phyloP scores from a whole-genome alignment of 1,140 invertebrate species.

The Saccostrea glomerata region DNA sequence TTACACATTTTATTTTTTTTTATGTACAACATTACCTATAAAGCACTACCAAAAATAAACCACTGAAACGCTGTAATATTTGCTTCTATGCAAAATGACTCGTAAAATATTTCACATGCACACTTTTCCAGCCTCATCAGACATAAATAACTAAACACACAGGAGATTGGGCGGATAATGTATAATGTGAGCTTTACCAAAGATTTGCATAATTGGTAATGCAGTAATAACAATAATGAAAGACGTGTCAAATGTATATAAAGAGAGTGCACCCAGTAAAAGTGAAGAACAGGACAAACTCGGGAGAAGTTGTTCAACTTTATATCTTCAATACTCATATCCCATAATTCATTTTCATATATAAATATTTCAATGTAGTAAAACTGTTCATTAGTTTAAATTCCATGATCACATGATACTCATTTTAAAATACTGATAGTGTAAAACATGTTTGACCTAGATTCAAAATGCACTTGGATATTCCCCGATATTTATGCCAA shows the following conservation, averaged over 20 bases:
- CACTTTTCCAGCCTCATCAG: neutral
- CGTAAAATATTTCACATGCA: slow-evolving; percentile 26
- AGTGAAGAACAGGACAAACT: slow-evolving; percentile 30
- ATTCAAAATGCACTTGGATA: slow-evolving; percentile 18
- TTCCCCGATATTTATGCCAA: slow-evolving; percentile 65
- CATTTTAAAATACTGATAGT: slow-evolving; percentile 8
- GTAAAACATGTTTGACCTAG: slow-evolving; percentile 9
- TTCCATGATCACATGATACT: slow-evolving; percentile 29
- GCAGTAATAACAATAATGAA: slow-evolving; percentile 21
- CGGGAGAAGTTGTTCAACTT: neutral
- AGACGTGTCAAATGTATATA: slow-evolving; percentile 28
- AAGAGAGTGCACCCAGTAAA: slow-evolving; percentile 10
- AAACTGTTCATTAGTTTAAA: neutral
- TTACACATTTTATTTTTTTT: neutral
- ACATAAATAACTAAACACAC: neutral
- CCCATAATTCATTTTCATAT: slow-evolving; percentile 2
- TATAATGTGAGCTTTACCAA: neutral
- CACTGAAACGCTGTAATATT: slow-evolving; percentile 9
- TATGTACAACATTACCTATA: slow-evolving; percentile 32
- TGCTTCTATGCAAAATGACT: neutral
- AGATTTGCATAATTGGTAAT: slow-evolving; percentile 18
- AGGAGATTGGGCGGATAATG: neutral
- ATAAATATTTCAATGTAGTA: neutral
- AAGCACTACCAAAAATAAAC: slow-evolving; percentile 30
- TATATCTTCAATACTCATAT: slow-evolving; percentile 27